Evolutionary conservation across 1,140 invertebrate genomes (phyloP).

Genomic region (Habropoda laboriosa): DNA sequence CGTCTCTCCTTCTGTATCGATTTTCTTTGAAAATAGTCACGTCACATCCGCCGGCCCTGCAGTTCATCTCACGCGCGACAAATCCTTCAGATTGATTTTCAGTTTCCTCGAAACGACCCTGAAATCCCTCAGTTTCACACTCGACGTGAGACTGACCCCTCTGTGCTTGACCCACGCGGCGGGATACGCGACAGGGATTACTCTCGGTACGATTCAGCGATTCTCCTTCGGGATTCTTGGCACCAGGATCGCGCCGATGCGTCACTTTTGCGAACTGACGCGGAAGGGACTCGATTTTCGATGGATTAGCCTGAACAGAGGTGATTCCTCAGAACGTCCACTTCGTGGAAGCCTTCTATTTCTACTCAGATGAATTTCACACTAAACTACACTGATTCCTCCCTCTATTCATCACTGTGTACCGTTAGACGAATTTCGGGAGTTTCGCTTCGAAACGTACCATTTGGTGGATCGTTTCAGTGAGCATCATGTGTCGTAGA

Average conservation of each 20-base stretch:
- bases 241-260: slow-evolving; percentile 31
- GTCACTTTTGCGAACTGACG: slow-evolving; percentile 24
- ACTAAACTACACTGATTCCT: too few relatives aligned
- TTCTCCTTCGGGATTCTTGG: neutral
- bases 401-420: too few relatives aligned
- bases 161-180: slow-evolving; percentile 68
- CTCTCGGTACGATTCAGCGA: slow-evolving; percentile 13
- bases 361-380: neutral
- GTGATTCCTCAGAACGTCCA: neutral
- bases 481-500: too few relatives aligned
- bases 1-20: too few relatives aligned
- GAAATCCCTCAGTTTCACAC: slow-evolving; percentile 73
- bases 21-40: too few relatives aligned
- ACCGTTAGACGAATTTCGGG: too few relatives aligned
- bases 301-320: neutral
- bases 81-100: slow-evolving; percentile 67
- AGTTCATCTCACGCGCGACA: neutral
- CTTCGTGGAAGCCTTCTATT: neutral
- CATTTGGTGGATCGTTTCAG: too few relatives aligned
- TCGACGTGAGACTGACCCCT: slow-evolving; percentile 73
- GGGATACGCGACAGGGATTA: slow-evolving; percentile 61
- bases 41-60: too few relatives aligned
- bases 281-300: slow-evolving; percentile 12
- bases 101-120: slow-evolving; percentile 34
- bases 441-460: too few relatives aligned